These are phyloP conservation scores for Trichoplusia ni DNA, from an alignment of 1,140 invertebrate genomes.

Conservation along the genomic window DNA sequence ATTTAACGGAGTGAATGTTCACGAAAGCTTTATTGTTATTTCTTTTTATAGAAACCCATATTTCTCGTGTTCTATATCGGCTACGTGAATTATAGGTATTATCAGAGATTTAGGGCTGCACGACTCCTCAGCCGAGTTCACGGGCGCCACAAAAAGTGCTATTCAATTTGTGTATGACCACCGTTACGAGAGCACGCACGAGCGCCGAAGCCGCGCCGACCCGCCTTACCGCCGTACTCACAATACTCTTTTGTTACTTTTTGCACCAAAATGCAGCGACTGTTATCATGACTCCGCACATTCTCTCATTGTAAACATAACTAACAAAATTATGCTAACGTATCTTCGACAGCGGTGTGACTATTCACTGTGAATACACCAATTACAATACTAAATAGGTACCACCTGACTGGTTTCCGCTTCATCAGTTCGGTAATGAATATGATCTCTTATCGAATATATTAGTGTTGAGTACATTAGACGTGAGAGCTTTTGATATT, in stretches of 20 bases:
- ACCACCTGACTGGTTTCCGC: constrained; percentile 34
- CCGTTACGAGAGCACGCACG: constrained; percentile 73
- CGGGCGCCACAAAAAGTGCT: constrained; percentile 62
- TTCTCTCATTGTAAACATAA: constrained; percentile 71
- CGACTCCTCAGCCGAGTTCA: constrained; percentile 53
- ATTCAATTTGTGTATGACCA: constrained; percentile 72
- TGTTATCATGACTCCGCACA: constrained; percentile 62
- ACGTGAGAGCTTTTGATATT: constrained; percentile 1
- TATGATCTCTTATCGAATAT: constrained; percentile 32
- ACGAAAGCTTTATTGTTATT: neutral
- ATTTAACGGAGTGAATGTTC: neutral
- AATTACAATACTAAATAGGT: constrained; percentile 48
- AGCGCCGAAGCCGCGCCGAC: constrained; percentile 46
- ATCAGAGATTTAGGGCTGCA: constrained; percentile 63
- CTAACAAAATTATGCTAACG: constrained; percentile 67
- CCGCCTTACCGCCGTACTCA: constrained; percentile 36
- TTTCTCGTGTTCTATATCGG: constrained; percentile 38
- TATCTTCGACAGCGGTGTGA: constrained; percentile 54
- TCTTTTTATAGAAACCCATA: neutral
- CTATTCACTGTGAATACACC: constrained; percentile 63
- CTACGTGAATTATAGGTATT: constrained; percentile 72
- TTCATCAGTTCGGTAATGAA: constrained; percentile 34
- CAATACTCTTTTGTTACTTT: constrained; percentile 51
- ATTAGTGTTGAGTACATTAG: constrained; percentile 21
- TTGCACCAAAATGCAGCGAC: constrained; percentile 71